Evolutionary conservation across 37 sponge, comb jelly and placozoan genomes (phyloP), one percentile per base, ranked within the genome.

Genomic region (Ephydatia muelleri): DNA sequence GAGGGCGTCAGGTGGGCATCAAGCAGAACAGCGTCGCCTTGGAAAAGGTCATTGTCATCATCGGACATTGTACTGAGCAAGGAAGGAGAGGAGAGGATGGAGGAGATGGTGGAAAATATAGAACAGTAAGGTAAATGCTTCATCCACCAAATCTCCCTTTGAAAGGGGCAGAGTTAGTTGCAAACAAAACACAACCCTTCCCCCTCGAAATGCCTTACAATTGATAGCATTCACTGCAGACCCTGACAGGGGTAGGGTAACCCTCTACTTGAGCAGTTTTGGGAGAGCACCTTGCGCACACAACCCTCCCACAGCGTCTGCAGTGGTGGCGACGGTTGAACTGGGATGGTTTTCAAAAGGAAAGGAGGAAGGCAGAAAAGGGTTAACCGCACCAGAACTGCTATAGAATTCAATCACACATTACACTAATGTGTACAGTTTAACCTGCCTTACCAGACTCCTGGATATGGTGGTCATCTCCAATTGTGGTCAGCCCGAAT

Each of bases 281-380:
- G 16, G 87, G 25, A 43, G 98, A 97, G 83, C 98, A 97, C 3
- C 48, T 47, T 0, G 70, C 73, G 86, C 98, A 97, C 65, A 97
- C 95, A 14, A 95, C 92, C 43, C 91, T 88, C 38, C 98, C 98
- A 88, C 98, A 97, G 19, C 94, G 67, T 40, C 98, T 81, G 72
- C 98, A 97, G 82, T 97, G 96, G 49, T 97, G 98, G 2, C 96
- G 68, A 3, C 96, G 74, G 73, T 86, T 93, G 73, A 95, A 96
- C 96, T 96, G 82, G 16, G 72, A 30, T 28, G 29, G 5, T n/a
- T n/a, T 5, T 33, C 12, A 4, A 29, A 73, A 38, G 48, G 38
- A 28, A 47, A 16, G 38, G 64, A 39, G 67, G 26, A 77, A 28
- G 29, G 27, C 27, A 34, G 5, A 26, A n/a, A 75, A 43, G 30